A percentile compares a stretch with the other conserved stretches of the same genome.
Evolutionary conservation across 2,113 vertebrate species (phyloP).

Genomic region (Sander vitreus): DNA sequence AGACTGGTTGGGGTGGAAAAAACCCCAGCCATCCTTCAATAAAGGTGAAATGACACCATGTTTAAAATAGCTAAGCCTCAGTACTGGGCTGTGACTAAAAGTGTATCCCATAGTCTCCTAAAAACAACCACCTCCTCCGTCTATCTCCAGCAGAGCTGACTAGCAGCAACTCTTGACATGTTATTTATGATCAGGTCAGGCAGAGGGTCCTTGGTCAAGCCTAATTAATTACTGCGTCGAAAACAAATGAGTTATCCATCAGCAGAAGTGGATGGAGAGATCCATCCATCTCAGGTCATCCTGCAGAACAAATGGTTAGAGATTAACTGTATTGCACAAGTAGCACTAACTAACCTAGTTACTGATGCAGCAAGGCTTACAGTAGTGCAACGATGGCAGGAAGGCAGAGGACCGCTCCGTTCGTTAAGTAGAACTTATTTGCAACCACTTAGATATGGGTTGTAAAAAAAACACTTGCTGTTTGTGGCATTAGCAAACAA

Average conservation of each 20-base stretch:
- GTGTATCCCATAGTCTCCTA: not conserved
- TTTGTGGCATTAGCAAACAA: slow-evolving; percentile 22
- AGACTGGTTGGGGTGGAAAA: not conserved
- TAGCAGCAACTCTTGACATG: slow-evolving; percentile 25
- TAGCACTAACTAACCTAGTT: slow-evolving; percentile 46
- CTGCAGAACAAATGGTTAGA: slow-evolving; percentile 19
- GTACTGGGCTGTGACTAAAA: slow-evolving; percentile 16
- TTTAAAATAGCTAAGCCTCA: not conserved
- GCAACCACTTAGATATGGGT: not conserved
- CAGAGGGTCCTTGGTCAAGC: slow-evolving; percentile 45
- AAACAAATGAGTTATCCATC: slow-evolving; percentile 67
- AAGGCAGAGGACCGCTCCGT: not conserved
- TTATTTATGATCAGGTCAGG: slow-evolving; percentile 54
- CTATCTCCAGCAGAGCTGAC: slow-evolving; percentile 31
- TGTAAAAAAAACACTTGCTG: not conserved
- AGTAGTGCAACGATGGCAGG: slow-evolving; percentile 7
- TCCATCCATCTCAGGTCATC: slow-evolving; percentile 55
- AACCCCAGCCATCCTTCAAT: not conserved
- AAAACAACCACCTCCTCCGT: not conserved
- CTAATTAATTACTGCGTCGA: slow-evolving; percentile 65
- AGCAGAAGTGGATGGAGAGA: slow-evolving; percentile 35
- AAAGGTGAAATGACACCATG: not conserved
- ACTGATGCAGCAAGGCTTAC: not conserved
- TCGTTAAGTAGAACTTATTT: slow-evolving; percentile 16
- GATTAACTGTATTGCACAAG: slow-evolving; percentile 52